phyloP scores from a whole-genome alignment of 2,888 invertebrate species.

The Stenodera caucasica region DNA sequence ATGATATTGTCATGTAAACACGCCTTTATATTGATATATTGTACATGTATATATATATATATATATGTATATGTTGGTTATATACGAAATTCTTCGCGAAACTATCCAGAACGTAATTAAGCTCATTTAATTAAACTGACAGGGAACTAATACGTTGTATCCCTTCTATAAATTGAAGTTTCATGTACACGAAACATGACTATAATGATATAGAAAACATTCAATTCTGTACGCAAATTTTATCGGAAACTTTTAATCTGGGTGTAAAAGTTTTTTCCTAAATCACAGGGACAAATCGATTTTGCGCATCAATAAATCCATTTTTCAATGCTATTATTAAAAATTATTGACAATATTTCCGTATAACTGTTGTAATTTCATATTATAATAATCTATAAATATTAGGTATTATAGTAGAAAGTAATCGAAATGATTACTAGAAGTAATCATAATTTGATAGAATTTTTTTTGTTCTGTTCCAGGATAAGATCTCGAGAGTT shows the following conservation, averaged over 20 bases:
- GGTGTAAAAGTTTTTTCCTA: constrained; percentile 40
- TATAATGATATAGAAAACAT: constrained; percentile 45
- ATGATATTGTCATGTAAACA: constrained; percentile 40
- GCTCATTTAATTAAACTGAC: constrained; percentile 56
- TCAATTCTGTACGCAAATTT: constrained; percentile 37
- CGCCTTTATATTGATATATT: constrained; percentile 40
- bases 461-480: background rate
- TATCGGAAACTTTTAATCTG: constrained; percentile 45
- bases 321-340: background rate
- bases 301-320: constrained; percentile 40
- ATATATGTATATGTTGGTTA: background rate
- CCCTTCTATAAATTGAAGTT: constrained; percentile 54
- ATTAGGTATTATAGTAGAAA: too few relatives aligned
- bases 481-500: background rate
- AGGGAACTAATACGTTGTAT: constrained; percentile 52
- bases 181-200: constrained; percentile 47
- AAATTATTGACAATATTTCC: too few relatives aligned
- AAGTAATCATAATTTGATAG: background rate
- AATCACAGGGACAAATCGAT: constrained; percentile 38
- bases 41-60: background rate
- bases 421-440: too few relatives aligned
- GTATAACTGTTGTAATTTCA: background rate
- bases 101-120: constrained; percentile 55
- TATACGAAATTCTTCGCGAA: constrained; percentile 52
- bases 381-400: too few relatives aligned